Evolutionary conservation across 2,888 invertebrate genomes (phyloP).

Genomic region (Tenthredo livida): DNA sequence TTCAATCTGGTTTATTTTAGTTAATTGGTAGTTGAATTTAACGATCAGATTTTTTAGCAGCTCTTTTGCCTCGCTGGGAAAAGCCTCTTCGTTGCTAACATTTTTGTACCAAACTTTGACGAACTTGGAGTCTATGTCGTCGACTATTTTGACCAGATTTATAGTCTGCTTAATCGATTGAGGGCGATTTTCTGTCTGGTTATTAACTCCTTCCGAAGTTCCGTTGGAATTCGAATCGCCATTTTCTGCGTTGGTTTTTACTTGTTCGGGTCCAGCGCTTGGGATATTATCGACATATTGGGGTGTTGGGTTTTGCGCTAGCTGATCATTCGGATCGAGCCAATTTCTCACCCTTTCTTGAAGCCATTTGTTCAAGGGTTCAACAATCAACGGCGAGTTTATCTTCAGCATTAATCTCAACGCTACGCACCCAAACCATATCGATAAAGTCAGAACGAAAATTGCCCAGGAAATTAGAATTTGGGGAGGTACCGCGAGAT

Average conservation of each 20-base stretch:
- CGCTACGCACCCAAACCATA: slow-evolving; percentile 71
- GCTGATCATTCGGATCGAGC: slow-evolving; percentile 52
- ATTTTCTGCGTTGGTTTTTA: slow-evolving; percentile 39
- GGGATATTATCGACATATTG: background rate
- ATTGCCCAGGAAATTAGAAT: slow-evolving; percentile 71
- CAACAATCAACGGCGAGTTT: slow-evolving; percentile 65
- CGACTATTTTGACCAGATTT: slow-evolving; percentile 71
- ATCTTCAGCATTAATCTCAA: slow-evolving; percentile 70
- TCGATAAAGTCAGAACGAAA: slow-evolving; percentile 67
- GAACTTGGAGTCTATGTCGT: slow-evolving; percentile 78
- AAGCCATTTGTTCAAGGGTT: slow-evolving; percentile 66
- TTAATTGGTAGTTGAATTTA: slow-evolving; percentile 74
- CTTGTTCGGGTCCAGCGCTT: background rate
- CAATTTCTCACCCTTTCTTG: slow-evolving; percentile 58
- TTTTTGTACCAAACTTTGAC: slow-evolving; percentile 79
- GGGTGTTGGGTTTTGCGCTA: slow-evolving; percentile 37
- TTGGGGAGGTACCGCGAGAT: slow-evolving; percentile 67
- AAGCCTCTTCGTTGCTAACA: slow-evolving; percentile 78
- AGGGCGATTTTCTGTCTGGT: slow-evolving; percentile 12
- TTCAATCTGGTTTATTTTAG: slow-evolving; percentile 75
- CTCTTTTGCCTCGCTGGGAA: slow-evolving; percentile 76
- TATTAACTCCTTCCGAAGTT: background rate
- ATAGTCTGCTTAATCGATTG: slow-evolving; percentile 17
- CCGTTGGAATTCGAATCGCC: slow-evolving; percentile 29
- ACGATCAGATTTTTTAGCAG: slow-evolving; percentile 77